Evolutionary conservation across 2,113 vertebrate genomes (phyloP).

Genomic region (Stegostoma tigrinum): DNA sequence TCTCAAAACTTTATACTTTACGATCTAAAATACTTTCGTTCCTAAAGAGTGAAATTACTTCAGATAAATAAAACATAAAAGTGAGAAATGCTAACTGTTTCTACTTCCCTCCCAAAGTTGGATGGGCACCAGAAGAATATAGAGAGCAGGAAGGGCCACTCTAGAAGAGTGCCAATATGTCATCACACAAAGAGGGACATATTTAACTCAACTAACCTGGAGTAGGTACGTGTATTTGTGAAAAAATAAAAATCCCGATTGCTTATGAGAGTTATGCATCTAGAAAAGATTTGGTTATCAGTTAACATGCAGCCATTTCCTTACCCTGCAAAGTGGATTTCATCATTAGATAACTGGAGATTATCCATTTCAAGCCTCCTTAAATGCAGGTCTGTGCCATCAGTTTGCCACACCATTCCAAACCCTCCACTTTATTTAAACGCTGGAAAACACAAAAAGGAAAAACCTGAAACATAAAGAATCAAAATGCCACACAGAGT

Average conservation of each 20-base stretch:
- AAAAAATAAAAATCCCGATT: neutral
- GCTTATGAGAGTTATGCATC: neutral
- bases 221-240: neutral
- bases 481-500: neutral
- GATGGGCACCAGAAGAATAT: no score
- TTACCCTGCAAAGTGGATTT: slow-evolving; percentile 67
- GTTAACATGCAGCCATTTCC: slow-evolving; percentile 37
- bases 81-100: neutral
- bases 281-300: neutral
- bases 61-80: neutral
- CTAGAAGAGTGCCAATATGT: neutral
- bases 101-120: neutral
- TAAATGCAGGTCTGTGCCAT: slow-evolving; percentile 83
- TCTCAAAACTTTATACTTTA: neutral
- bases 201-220: neutral
- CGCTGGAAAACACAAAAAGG: slow-evolving; percentile 55
- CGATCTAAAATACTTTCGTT: neutral
- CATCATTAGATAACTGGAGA: slow-evolving; percentile 61
- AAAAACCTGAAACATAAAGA: neutral
- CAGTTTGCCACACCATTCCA: slow-evolving; percentile 84
- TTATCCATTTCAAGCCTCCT: slow-evolving; percentile 84
- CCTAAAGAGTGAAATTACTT: neutral
- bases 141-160: neutral
- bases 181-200: neutral
- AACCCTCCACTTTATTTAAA: slow-evolving; percentile 69